Conservation (phyloP, 2,113 vertebrate species). For the Notarius lentiginosus region DNA sequence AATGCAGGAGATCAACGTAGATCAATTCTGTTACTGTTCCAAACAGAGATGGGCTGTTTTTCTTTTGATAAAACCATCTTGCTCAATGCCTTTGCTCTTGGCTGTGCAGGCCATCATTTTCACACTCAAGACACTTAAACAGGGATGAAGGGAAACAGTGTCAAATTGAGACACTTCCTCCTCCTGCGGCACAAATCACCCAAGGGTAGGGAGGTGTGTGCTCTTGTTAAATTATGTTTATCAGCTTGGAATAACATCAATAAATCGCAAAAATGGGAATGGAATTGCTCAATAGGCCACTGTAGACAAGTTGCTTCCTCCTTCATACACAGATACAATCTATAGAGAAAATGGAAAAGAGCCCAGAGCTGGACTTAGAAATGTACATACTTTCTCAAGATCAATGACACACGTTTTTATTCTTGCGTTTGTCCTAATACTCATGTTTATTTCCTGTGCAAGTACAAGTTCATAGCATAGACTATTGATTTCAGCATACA, state of each 20-base stretch:
- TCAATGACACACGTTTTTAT: neutral
- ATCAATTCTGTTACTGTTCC: neutral
- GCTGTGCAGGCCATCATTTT: neutral
- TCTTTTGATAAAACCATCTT: slow-evolving; percentile 18
- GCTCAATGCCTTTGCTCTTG: neutral
- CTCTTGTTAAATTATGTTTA: slow-evolving; percentile 43
- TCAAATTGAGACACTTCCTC: slow-evolving; percentile 23
- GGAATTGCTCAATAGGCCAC: slow-evolving; percentile 13
- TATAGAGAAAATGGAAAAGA: neutral
- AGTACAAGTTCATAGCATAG: neutral
- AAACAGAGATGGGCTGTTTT: neutral
- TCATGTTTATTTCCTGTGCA: neutral
- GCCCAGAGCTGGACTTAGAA: neutral
- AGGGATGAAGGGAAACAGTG: slow-evolving; percentile 37
- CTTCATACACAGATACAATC: neutral
- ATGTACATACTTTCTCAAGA: neutral
- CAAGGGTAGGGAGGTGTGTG: slow-evolving; percentile 33
- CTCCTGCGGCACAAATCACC: slow-evolving; percentile 38
- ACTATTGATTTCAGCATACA: neutral
- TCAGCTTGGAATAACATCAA: slow-evolving; percentile 43
- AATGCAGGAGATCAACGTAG: neutral
- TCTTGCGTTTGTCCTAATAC: neutral
- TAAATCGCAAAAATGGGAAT: slow-evolving; percentile 36
- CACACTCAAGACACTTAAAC: neutral
- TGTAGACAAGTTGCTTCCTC: slow-evolving; percentile 11